Percentiles rank a stretch among this genome's conserved stretches.
Evolutionary conservation across 1,140 invertebrate genomes (phyloP).

Genomic region (Leguminivora glycinivorella): DNA sequence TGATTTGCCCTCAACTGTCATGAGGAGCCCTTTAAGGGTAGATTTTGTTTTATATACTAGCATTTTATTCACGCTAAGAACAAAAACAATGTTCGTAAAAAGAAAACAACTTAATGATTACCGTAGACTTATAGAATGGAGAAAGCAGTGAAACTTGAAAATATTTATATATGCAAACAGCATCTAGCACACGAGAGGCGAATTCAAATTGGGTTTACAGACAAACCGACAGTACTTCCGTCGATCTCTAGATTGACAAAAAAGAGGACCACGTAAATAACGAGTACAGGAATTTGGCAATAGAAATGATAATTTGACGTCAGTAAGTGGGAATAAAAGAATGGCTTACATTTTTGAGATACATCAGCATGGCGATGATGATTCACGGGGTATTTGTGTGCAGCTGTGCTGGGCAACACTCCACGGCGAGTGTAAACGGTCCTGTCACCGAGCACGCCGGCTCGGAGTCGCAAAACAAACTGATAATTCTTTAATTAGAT

Average conservation of each 20-base stretch:
- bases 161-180: constrained; percentile 20
- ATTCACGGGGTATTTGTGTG: constrained; percentile 22
- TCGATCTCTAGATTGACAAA: constrained; percentile 9
- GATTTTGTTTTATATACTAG: too few species aligned
- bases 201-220: not conserved
- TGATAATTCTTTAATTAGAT: constrained; percentile 34
- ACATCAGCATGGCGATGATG: constrained; percentile 41
- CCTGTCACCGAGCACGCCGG: constrained; percentile 26
- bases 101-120: not conserved
- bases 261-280: not conserved
- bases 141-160: constrained; percentile 20
- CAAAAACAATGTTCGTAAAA: not conserved
- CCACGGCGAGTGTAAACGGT: constrained; percentile 8
- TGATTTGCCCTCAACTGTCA: too few species aligned
- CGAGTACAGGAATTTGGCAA: constrained; percentile 14
- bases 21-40: too few species aligned
- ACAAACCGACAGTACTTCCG: constrained; percentile 1
- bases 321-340: constrained; percentile 18
- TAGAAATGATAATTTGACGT: constrained; percentile 12
- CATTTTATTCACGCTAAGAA: not conserved
- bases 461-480: constrained; percentile 12
- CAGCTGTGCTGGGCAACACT: constrained; percentile 8
- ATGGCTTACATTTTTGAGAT: constrained; percentile 47
- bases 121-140: not conserved
- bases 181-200: constrained; percentile 3